Conservation (phyloP, 2,113 vertebrate genomes). For the Cricetomys ansorgei region DNA sequence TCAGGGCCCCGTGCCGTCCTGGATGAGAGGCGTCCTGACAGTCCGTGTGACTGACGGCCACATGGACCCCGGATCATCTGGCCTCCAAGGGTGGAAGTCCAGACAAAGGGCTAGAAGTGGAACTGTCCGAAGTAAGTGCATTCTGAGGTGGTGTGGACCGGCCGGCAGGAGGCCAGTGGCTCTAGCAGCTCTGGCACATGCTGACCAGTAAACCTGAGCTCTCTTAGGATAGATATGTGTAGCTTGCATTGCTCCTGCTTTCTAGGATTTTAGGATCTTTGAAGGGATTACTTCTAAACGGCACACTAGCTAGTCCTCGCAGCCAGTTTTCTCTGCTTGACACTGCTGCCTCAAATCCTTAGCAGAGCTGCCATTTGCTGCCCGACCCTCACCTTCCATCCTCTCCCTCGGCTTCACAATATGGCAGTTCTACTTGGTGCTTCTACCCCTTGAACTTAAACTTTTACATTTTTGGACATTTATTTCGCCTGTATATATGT, state of each 20-base stretch:
- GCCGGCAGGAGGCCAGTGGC: background rate
- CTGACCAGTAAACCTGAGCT: constrained; percentile 15
- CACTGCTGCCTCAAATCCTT: background rate
- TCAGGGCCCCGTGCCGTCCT: background rate
- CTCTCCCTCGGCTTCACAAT: constrained; percentile 6
- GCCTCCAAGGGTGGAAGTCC: background rate
- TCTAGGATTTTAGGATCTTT: no score
- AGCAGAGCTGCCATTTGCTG: background rate
- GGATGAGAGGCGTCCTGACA: background rate
- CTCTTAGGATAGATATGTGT: background rate
- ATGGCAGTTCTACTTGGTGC: background rate
- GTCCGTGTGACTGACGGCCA: background rate
- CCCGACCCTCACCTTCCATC: background rate
- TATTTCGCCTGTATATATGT: background rate
- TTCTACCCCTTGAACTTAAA: constrained; percentile 12
- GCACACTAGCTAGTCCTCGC: constrained; percentile 34
- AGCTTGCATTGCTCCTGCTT: background rate
- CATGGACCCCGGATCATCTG: background rate
- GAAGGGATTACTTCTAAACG: background rate
- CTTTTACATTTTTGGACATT: background rate
- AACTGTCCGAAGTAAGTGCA: background rate
- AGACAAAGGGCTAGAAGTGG: background rate
- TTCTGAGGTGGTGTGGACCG: background rate
- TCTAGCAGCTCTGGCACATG: background rate
- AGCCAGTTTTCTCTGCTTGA: background rate